These are phyloP conservation scores for Cephus pulcher DNA, from an alignment of 2,888 invertebrate genomes.

Conservation along the genomic window DNA sequence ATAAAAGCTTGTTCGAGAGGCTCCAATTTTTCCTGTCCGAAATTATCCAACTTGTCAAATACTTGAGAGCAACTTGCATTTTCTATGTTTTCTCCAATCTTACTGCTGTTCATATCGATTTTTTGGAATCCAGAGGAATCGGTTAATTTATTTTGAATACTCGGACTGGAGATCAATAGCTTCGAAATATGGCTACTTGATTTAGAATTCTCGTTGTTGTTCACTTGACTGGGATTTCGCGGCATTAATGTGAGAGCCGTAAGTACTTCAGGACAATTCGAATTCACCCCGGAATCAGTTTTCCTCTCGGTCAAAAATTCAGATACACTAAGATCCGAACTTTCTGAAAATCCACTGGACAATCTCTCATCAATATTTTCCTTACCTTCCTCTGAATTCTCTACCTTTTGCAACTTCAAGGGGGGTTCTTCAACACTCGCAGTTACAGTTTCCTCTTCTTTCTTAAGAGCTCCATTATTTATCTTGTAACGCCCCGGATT, in stretches of 20 bases:
- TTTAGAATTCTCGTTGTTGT: constrained; percentile 27
- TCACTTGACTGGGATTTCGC: constrained; percentile 45
- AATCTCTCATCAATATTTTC: constrained; percentile 53
- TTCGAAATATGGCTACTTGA: constrained; percentile 43
- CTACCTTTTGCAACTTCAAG: constrained; percentile 47
- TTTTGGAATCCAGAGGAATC: constrained; percentile 60
- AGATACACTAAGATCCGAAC: constrained; percentile 52
- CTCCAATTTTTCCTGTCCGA: constrained; percentile 44
- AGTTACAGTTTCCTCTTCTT: constrained; percentile 28
- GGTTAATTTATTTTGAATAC: constrained; percentile 56
- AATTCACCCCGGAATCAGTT: constrained; percentile 35
- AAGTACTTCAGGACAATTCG: constrained; percentile 59
- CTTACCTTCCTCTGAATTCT: constrained; percentile 45
- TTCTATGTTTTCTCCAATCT: constrained; percentile 37
- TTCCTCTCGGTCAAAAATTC: constrained; percentile 54
- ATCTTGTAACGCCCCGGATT: constrained; percentile 55
- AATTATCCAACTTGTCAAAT: constrained; percentile 44
- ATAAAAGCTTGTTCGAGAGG: constrained; percentile 51
- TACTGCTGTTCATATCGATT: constrained; percentile 46
- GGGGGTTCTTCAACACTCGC: constrained; percentile 45
- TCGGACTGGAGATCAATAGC: constrained; percentile 55
- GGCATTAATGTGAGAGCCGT: constrained; percentile 60
- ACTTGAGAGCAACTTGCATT: constrained; percentile 39
- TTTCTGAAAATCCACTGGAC: constrained; percentile 53
- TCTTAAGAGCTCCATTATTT: constrained; percentile 44